Base-by-base conservation (phyloP, 2,113 vertebrate species). In the Nymphicus hollandicus region DNA sequence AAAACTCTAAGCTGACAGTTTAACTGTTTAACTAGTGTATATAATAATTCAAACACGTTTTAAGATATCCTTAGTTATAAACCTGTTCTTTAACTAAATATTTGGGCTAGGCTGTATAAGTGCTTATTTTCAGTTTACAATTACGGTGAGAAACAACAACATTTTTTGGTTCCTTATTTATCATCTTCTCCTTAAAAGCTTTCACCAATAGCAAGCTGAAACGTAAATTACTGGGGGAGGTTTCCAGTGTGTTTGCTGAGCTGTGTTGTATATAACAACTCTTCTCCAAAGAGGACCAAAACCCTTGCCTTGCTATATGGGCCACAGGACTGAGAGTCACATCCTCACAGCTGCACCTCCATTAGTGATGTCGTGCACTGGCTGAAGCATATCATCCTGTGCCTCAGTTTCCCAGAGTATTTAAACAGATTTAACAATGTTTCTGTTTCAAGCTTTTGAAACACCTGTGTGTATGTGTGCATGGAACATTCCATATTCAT, bases 1-100 rank as follows among this genome's bases (percentile, higher is more conserved):
- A 96, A 98, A 98, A 97, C 83, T 89, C 94, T 95, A 96, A 97
- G 95, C 86, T 98, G 98, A 98, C 98, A 97, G 96, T 96, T 98
- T 98, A 98, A 98, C 97, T 96, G 97, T 97, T 98, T 98, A 98
- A 98, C 96, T 94, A 98, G 97, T 97, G 94, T 84, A 94, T 95
- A 96, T 96, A 98, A 98, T 98, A 98, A 98, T 88, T 98, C 98
- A 98, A 96, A 65, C 86, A 93, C 43, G 0, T 97, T 98, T 98
- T 97, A 98, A 95, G 94, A 95, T 95, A 95, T 93, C 80, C 92
- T 95, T 91, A 88, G 95, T 95, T 97, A 97, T 96, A 65, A 97
- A 97, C 88, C 95, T 97, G 96, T 98, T 97, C 94, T 98, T 98
- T 98, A 97, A 97, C 96, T 97, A 98, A 98, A 98, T 97, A 98